Conservation (phyloP, 2,888 invertebrate species). For the Drepanosiphum platanoidis region DNA sequence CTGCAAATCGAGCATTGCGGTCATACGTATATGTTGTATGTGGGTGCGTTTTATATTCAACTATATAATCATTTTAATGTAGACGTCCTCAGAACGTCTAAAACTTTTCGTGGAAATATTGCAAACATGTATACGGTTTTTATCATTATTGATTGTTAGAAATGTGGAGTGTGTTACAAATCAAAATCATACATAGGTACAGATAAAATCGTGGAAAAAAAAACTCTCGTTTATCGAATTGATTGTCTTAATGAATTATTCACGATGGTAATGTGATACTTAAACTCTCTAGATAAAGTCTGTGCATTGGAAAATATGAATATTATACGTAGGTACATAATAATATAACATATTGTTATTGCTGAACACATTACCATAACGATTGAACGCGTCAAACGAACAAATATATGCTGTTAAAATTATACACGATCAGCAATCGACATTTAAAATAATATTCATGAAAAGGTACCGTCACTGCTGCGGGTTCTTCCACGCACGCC, state of each 20-base stretch:
- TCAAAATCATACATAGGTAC: too few relatives aligned
- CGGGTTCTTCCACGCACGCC: neutral
- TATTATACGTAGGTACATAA: neutral
- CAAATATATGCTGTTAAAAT: neutral
- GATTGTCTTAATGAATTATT: too few relatives aligned
- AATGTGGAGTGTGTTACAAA: neutral
- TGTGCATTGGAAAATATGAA: too few relatives aligned
- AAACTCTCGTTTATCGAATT: too few relatives aligned
- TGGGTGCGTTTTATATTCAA: neutral
- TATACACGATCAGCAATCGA: neutral
- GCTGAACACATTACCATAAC: slow-evolving; percentile 2
- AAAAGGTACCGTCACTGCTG: neutral
- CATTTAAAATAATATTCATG: slow-evolving; percentile 13
- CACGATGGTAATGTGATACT: too few relatives aligned
- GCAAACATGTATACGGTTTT: neutral
- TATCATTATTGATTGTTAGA: neutral
- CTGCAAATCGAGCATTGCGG: slow-evolving; percentile 10
- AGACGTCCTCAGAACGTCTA: neutral
- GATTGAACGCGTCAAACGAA: neutral
- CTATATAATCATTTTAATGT: neutral
- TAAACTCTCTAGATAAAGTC: too few relatives aligned
- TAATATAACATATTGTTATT: too few relatives aligned
- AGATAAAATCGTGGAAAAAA: too few relatives aligned
- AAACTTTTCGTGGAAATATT: neutral
- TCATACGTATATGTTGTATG: too few relatives aligned